Percentiles rank a stretch among this genome's conserved stretches.
These are phyloP conservation scores for Accipiter cooperii DNA, from an alignment of 2,113 vertebrate species.

Conservation along the genomic window DNA sequence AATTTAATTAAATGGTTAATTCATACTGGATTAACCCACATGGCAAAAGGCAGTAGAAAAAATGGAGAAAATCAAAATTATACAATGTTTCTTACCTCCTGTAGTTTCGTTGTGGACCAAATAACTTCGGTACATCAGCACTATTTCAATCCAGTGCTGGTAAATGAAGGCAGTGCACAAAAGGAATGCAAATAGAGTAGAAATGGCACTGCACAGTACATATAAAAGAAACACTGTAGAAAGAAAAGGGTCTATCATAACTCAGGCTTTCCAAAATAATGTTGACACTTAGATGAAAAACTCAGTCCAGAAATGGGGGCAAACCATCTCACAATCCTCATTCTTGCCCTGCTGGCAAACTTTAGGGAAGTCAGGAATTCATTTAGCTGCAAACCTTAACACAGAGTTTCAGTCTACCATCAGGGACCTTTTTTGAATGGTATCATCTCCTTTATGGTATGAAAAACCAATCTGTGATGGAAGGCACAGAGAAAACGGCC, in stretches of 20 bases:
- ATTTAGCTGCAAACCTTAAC: not conserved
- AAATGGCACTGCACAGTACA: constrained; percentile 44
- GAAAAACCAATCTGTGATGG: not conserved
- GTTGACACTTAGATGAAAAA: not conserved
- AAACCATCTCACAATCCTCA: not conserved
- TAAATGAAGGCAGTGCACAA: constrained; percentile 55
- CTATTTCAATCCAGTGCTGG: constrained; percentile 79
- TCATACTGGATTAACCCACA: not conserved
- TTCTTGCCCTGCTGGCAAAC: not conserved
- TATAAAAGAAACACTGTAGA: constrained; percentile 52
- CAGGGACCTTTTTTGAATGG: not conserved
- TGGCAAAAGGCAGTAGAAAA: not conserved
- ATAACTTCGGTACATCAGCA: constrained; percentile 76
- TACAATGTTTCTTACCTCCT: constrained; percentile 68
- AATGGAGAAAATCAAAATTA: not conserved
- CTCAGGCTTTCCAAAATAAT: not conserved
- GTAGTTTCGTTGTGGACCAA: constrained; percentile 49
- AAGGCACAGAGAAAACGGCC: not conserved
- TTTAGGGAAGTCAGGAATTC: not conserved
- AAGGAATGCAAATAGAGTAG: constrained; percentile 44
- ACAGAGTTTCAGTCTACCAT: not conserved
- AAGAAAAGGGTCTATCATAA: not conserved
- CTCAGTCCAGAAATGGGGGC: not conserved
- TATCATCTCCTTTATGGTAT: not conserved
- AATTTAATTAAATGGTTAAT: not conserved